A percentile compares a stretch with the other conserved stretches of the same genome.
Evolutionary conservation across 2,797 vertebrate species (phyloP).

Genomic region (Eidolon dupreanum): DNA sequence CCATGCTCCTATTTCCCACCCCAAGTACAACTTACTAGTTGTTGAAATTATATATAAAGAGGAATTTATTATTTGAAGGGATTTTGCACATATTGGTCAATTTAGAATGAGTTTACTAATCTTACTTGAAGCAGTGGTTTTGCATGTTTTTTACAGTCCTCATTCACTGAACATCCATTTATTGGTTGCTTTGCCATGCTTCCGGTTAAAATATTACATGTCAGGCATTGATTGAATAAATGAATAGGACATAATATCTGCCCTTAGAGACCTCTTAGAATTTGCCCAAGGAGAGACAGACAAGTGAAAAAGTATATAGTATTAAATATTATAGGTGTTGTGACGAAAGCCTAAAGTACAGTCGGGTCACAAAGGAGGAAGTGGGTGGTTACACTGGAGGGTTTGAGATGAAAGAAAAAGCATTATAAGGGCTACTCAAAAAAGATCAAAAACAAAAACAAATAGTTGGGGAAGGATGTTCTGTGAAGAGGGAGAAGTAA

Average conservation of each 20-base stretch:
- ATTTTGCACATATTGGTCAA: not conserved
- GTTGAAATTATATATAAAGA: not conserved
- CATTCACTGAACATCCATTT: not conserved
- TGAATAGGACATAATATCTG: not conserved
- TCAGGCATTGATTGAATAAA: not conserved
- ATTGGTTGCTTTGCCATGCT: not conserved
- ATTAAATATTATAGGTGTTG: not conserved
- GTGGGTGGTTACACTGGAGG: not conserved
- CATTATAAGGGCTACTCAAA: not conserved
- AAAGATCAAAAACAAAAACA: not conserved
- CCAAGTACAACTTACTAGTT: not conserved
- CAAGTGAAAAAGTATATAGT: not conserved
- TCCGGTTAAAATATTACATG: not conserved
- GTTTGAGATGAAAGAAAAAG: not conserved
- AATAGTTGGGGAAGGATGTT: not conserved
- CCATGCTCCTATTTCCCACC: not conserved
- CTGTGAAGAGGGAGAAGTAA: not conserved
- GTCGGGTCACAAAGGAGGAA: not conserved
- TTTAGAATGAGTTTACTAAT: conserved; percentile 28
- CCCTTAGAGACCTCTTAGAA: not conserved
- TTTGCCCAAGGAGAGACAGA: not conserved
- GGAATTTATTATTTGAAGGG: not conserved
- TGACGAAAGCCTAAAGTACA: not conserved
- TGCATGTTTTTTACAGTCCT: not conserved
- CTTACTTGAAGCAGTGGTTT: not conserved